Percentiles rank a stretch among this genome's conserved stretches.
Evolutionary conservation across 2,113 vertebrate species (phyloP).

Genomic region (Sisor rabdophorus): DNA sequence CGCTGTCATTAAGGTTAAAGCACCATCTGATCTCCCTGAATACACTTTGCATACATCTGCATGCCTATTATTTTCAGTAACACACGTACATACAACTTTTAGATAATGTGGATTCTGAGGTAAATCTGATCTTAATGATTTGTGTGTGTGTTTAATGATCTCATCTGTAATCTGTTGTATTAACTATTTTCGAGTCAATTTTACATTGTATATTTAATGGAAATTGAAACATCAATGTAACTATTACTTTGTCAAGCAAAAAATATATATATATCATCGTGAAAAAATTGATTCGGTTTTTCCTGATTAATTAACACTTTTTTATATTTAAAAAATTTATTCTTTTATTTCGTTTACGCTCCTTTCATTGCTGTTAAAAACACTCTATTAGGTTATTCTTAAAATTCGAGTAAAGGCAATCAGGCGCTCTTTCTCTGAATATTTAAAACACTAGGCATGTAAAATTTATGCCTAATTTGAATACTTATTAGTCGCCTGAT

Average conservation of each 20-base stretch:
- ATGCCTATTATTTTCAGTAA: slow-evolving; percentile 61
- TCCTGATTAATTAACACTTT: slow-evolving; percentile 30
- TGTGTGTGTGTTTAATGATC: slow-evolving; percentile 37
- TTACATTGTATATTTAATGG: neutral
- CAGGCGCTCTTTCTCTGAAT: slow-evolving; percentile 94
- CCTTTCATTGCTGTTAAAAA: slow-evolving; percentile 67
- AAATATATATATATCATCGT: neutral
- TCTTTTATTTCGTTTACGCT: slow-evolving; percentile 55
- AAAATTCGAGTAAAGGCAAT: slow-evolving; percentile 90
- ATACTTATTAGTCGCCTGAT: slow-evolving; percentile 97
- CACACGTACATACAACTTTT: slow-evolving; percentile 45
- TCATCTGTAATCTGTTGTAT: slow-evolving; percentile 37
- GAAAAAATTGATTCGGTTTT: slow-evolving; percentile 33
- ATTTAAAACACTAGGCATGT: slow-evolving; percentile 98
- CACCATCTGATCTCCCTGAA: slow-evolving; percentile 71
- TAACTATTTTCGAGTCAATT: slow-evolving; percentile 15
- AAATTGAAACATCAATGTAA: neutral
- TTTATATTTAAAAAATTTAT: slow-evolving; percentile 14
- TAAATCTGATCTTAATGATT: slow-evolving; percentile 48
- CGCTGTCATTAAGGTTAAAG: slow-evolving; percentile 77
- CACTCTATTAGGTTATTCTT: slow-evolving; percentile 88
- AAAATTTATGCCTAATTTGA: slow-evolving; percentile 99
- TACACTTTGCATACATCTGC: slow-evolving; percentile 75
- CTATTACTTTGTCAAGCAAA: neutral
- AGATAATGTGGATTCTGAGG: slow-evolving; percentile 48